These are phyloP conservation scores for Sarcophilus harrisii DNA, from an alignment of 2,797 vertebrate genomes.

Conservation along the genomic window DNA sequence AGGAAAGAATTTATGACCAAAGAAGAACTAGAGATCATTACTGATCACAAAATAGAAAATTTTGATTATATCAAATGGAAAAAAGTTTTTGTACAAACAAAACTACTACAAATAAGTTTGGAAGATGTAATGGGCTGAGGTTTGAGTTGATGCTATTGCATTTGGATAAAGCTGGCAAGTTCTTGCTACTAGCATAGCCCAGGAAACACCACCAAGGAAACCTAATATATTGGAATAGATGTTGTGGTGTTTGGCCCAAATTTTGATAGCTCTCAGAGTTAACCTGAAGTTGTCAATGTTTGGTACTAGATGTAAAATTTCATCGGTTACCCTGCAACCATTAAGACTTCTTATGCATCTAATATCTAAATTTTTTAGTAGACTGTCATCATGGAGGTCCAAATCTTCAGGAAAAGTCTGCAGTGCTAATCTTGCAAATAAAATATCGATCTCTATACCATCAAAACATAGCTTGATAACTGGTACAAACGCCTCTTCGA, in stretches of 20 bases:
- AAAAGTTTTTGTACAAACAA: too few species aligned
- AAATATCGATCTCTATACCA: slow-evolving; percentile 96
- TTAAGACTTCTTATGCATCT: slow-evolving; percentile 94
- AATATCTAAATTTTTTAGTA: slow-evolving; percentile 91
- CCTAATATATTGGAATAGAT: slow-evolving; percentile 99
- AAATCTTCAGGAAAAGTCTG: slow-evolving; percentile 92
- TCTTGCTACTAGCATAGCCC: slow-evolving; percentile 99
- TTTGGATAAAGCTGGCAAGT: slow-evolving; percentile 99
- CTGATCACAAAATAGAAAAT: too few species aligned
- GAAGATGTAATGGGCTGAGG: too few species aligned
- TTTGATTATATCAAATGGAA: too few species aligned
- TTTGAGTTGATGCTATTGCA: slow-evolving; percentile 97
- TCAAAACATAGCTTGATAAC: too few species aligned
- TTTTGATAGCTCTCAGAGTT: slow-evolving; percentile 94
- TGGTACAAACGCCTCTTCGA: too few species aligned
- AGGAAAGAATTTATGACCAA: too few species aligned
- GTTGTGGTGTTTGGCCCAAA: slow-evolving; percentile 97
- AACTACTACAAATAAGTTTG: too few species aligned
- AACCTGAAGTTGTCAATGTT: slow-evolving; percentile 93
- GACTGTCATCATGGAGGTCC: slow-evolving; percentile 90
- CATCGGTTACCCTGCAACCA: slow-evolving; percentile 93
- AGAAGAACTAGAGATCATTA: too few species aligned
- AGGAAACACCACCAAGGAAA: slow-evolving; percentile 98
- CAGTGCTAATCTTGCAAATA: slow-evolving; percentile 91
- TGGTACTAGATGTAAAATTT: slow-evolving; percentile 94